Evolutionary conservation across 1,140 invertebrate genomes (phyloP).

Genomic region (Pectinophora gossypiella): DNA sequence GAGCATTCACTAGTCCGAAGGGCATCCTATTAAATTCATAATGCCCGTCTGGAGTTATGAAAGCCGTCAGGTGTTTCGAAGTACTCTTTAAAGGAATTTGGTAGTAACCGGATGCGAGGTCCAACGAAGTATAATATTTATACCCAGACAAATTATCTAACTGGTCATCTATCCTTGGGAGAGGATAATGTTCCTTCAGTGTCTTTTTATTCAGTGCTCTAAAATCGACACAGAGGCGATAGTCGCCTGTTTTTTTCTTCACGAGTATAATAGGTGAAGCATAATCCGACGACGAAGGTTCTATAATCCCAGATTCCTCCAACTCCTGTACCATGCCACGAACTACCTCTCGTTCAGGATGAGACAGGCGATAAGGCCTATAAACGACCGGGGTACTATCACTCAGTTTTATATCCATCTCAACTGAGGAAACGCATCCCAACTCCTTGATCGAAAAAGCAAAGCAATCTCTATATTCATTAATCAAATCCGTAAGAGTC

Average conservation of each 20-base stretch:
- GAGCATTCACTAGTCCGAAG: not conserved
- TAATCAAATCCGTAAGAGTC: not conserved
- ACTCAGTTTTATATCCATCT: not conserved
- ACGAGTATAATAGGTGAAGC: conserved; percentile 7
- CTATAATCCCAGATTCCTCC: not conserved
- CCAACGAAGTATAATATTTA: not conserved
- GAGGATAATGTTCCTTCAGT: conserved; percentile 4
- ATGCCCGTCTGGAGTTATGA: not conserved
- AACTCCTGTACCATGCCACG: not conserved
- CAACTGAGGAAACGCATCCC: conserved; percentile 3
- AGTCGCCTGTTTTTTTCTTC: conserved; percentile 28
- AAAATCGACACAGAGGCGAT: conserved; percentile 25
- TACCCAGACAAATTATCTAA: not conserved
- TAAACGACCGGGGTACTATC: not conserved
- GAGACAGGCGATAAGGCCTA: not conserved
- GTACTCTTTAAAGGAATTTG: not conserved
- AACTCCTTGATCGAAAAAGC: not conserved
- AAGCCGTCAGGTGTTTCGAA: conserved; percentile 1
- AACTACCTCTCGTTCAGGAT: conserved; percentile 9
- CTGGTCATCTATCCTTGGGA: conserved; percentile 7
- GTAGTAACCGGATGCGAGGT: conserved; percentile 1
- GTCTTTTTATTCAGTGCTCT: conserved; percentile 13
- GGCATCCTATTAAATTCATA: not conserved
- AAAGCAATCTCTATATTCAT: conserved; percentile 1
- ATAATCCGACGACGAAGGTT: not conserved